phyloP scores from a whole-genome alignment of 2,113 vertebrate species.

The Herpailurus yagouaroundi region DNA sequence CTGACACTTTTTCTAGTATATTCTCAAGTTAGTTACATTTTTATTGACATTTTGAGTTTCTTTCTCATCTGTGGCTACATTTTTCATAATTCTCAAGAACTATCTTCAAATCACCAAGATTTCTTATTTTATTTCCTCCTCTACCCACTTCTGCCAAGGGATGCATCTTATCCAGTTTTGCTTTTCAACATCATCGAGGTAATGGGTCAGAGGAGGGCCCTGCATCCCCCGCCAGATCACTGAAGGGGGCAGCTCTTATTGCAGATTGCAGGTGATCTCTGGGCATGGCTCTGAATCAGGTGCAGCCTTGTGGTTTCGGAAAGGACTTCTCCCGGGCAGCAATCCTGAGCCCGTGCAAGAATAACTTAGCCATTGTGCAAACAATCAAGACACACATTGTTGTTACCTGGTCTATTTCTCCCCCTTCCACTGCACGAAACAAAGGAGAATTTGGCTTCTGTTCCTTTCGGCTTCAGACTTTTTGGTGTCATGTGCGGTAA shows the following conservation, averaged over 20 bases:
- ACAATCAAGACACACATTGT: not conserved
- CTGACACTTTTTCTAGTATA: not conserved
- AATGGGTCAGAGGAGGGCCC: not conserved
- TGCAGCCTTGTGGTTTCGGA: not conserved
- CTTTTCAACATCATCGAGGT: not conserved
- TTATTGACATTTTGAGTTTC: not conserved
- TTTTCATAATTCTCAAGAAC: not conserved
- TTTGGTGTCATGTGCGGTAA: not conserved
- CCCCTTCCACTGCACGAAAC: not conserved
- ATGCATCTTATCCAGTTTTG: not conserved
- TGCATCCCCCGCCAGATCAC: not conserved
- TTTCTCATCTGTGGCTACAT: not conserved
- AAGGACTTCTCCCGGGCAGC: not conserved
- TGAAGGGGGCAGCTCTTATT: not conserved
- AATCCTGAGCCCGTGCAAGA: not conserved
- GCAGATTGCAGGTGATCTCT: not conserved
- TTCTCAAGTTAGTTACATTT: not conserved
- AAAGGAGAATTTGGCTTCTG: not conserved
- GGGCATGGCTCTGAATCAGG: not conserved
- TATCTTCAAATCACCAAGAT: not conserved
- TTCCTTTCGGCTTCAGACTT: not conserved
- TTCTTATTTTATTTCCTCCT: not conserved
- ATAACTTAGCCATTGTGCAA: not conserved
- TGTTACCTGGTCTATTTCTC: not conserved
- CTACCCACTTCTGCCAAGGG: not conserved